Evolutionary conservation across 2,797 vertebrate genomes (phyloP), one percentile per base, ranked within the genome.

Genomic region (Emys orbicularis): DNA sequence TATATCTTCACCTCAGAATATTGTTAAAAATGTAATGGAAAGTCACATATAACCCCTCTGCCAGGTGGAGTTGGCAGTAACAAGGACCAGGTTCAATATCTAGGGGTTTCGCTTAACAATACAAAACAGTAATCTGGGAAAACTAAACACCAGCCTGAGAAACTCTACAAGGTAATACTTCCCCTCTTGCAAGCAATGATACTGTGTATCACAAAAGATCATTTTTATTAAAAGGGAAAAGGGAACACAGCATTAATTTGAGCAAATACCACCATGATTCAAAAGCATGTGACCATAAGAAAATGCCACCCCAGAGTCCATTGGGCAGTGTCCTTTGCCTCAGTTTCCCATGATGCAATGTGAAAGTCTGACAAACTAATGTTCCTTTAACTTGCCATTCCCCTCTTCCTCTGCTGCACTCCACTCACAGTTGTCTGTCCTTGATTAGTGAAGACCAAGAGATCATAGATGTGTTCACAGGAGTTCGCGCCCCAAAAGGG

Each of bases 1-100:
- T 94, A 96, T 96, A 93, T 93, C 96, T 97, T 76, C 93, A 96
- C 95, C 96, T 96, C 97, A 95, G 97, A 95, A 94, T 93, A 86
- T 79, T 96, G 88, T 96, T 97, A 83, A 96, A 97, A 93, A 97
- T 93, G 93, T 93, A 97, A 91, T 92, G 87, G 90, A 95, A 95
- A 96, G 81, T 96, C 92, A 92, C 92, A 92, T 59, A 94, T 87
- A 68, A 68, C 61, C 8, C 65, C 5, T 68, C n/a, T 37, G n/a
- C 65, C n/a, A 68, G 18, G 9, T 68, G n/a, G 19, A 21, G n/a
- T 37, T n/a, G n/a, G 34, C n/a, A 68, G n/a, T 19, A 68, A 37
- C n/a, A 37, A 68, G 65, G 19, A 19, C n/a, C n/a, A 68, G 34
- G 8, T 37, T 37, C 4, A 9, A 68, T 21, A 68, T 68, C 18